phyloP scores from a whole-genome alignment of 2,888 invertebrate genomes.

The Torymus texanus region DNA sequence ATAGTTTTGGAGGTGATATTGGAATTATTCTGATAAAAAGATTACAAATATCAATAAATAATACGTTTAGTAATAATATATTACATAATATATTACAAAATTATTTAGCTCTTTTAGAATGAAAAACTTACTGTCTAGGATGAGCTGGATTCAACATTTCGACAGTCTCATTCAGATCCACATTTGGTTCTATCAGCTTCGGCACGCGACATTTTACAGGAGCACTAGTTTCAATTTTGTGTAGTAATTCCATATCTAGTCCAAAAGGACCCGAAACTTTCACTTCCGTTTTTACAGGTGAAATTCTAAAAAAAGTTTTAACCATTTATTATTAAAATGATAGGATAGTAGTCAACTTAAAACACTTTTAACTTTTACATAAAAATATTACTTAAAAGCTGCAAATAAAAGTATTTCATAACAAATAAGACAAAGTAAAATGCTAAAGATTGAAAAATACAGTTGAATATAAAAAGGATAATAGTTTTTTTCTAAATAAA shows the following conservation, averaged over 20 bases:
- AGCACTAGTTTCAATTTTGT: slow-evolving; percentile 79
- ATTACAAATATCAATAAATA: slow-evolving; percentile 31
- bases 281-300: slow-evolving; percentile 61
- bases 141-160: slow-evolving; percentile 61
- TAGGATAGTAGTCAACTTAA: neutral
- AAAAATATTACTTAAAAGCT: no score
- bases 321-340: slow-evolving; percentile 2
- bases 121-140: slow-evolving; percentile 64
- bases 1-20: slow-evolving; percentile 78
- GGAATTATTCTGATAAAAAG: slow-evolving; percentile 55
- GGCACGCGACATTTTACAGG: slow-evolving; percentile 72
- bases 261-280: slow-evolving; percentile 84
- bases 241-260: slow-evolving; percentile 84
- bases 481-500: no score
- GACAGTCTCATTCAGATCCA: slow-evolving; percentile 67
- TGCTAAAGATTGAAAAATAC: no score
- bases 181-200: slow-evolving; percentile 72
- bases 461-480: no score
- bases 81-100: neutral
- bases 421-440: no score
- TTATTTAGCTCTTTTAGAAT: neutral
- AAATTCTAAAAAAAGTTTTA: slow-evolving; percentile 59
- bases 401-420: no score
- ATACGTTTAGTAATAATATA: neutral
- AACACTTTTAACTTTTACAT: neutral